Conservation (phyloP, 2,113 vertebrate species). For the Coptodon bakossiorum region DNA sequence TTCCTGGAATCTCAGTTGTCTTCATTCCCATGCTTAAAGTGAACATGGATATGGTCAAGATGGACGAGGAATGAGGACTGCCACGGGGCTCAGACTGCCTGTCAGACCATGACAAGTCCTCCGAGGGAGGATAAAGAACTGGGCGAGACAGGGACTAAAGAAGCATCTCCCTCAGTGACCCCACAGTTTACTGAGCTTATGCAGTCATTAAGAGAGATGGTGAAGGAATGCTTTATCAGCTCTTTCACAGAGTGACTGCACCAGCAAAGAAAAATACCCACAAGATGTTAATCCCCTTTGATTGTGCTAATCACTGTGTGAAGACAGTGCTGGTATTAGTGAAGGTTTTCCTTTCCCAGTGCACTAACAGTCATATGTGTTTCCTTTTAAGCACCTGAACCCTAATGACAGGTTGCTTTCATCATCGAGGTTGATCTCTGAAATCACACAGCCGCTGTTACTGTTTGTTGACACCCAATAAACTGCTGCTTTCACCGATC, state of each 20-base stretch:
- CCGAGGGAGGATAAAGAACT: conserved; percentile 31
- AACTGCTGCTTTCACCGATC: neutral
- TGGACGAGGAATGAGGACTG: conserved; percentile 15
- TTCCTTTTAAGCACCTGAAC: neutral
- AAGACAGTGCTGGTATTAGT: neutral
- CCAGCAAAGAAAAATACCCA: conserved; percentile 19
- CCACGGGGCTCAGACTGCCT: conserved; percentile 42
- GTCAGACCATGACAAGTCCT: conserved; percentile 50
- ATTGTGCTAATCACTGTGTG: conserved; percentile 38
- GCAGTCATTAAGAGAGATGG: conserved; percentile 14
- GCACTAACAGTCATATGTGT: neutral
- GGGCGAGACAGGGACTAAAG: conserved; percentile 14
- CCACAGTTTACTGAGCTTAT: neutral
- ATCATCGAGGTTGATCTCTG: neutral
- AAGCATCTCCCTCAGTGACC: conserved; percentile 5
- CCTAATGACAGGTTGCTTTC: neutral
- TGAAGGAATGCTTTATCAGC: conserved; percentile 42
- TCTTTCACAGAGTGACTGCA: neutral
- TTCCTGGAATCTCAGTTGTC: conserved; percentile 7
- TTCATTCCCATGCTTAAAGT: conserved; percentile 35
- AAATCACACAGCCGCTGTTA: neutral
- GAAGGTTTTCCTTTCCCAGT: neutral
- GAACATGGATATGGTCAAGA: conserved; percentile 15
- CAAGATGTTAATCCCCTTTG: conserved; percentile 34
- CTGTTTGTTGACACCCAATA: conserved; percentile 6